These are phyloP conservation scores for Aphis craccivora DNA, from an alignment of 1,140 invertebrate species.

Conservation along the genomic window DNA sequence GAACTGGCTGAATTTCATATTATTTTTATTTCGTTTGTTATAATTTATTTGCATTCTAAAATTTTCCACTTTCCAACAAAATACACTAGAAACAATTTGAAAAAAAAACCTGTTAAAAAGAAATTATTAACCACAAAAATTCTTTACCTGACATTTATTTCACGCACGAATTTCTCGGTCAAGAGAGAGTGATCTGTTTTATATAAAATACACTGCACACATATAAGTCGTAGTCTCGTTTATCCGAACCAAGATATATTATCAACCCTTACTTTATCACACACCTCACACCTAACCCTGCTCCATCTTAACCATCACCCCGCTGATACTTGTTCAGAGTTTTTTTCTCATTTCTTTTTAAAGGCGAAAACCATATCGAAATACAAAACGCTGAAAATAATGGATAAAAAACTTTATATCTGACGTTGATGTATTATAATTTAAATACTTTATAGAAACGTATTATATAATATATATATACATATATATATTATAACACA, in stretches of 20 bases:
- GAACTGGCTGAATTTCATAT: not conserved
- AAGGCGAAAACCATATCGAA: not conserved
- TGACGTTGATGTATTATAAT: slow-evolving; percentile 17
- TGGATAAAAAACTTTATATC: not conserved
- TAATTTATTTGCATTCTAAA: not conserved
- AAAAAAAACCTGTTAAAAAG: not conserved
- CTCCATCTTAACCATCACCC: not conserved
- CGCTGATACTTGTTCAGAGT: not conserved
- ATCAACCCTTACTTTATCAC: not conserved
- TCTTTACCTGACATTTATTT: not conserved
- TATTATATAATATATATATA: not conserved
- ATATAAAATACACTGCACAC: not conserved
- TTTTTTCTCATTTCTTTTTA: not conserved
- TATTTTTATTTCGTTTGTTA: not conserved
- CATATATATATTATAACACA: not conserved
- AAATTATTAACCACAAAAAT: slow-evolving; percentile 6
- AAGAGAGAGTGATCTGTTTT: not conserved
- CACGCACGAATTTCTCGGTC: not conserved
- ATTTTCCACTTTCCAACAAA: not conserved
- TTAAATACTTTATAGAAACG: not conserved
- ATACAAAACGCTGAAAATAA: slow-evolving; percentile 9
- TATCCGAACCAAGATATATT: not conserved
- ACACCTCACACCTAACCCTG: not conserved
- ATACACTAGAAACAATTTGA: not conserved
- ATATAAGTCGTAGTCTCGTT: not conserved